Evolutionary conservation across 2,888 invertebrate species (phyloP).

Genomic region (Synergus umbraculus): DNA sequence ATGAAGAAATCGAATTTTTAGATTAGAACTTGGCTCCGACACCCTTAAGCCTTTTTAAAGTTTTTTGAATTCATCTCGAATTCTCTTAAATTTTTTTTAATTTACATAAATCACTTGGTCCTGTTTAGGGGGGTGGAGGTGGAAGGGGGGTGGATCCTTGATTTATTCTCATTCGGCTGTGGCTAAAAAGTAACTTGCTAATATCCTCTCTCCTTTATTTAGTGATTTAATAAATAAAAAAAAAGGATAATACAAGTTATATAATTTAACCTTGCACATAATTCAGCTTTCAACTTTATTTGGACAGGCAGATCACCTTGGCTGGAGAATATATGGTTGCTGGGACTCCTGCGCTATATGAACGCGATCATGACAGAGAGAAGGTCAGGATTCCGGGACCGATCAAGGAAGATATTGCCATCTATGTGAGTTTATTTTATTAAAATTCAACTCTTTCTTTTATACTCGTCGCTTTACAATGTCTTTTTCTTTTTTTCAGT

Average conservation of each 20-base stretch:
- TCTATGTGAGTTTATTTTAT: conserved; percentile 79
- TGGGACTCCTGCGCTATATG: conserved; percentile 78
- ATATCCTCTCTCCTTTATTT: neutral
- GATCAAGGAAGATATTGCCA: conserved; percentile 80
- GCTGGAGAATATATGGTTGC: conserved; percentile 78
- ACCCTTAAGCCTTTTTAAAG: too few relatives aligned
- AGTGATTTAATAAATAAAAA: neutral
- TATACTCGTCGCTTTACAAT: neutral
- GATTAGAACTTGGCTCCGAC: too few relatives aligned
- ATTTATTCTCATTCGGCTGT: too few relatives aligned
- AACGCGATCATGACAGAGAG: conserved; percentile 79
- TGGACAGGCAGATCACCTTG: conserved; percentile 73
- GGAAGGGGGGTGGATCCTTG: too few relatives aligned
- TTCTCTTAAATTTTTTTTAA: too few relatives aligned
- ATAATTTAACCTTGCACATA: conserved; percentile 37
- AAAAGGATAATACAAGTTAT: conserved; percentile 41
- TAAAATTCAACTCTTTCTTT: neutral
- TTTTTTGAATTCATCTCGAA: too few relatives aligned
- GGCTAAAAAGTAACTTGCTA: too few relatives aligned
- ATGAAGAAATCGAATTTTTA: too few relatives aligned
- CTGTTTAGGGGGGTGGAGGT: too few relatives aligned
- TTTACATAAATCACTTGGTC: too few relatives aligned
- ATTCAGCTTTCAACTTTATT: conserved; percentile 45
- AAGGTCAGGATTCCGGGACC: conserved; percentile 82
- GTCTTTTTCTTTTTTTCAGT: conserved; percentile 52